Percentiles rank a stretch among this genome's conserved stretches.
Conservation (phyloP, 2,797 vertebrate genomes). For the Pelobates cultripes region DNA sequence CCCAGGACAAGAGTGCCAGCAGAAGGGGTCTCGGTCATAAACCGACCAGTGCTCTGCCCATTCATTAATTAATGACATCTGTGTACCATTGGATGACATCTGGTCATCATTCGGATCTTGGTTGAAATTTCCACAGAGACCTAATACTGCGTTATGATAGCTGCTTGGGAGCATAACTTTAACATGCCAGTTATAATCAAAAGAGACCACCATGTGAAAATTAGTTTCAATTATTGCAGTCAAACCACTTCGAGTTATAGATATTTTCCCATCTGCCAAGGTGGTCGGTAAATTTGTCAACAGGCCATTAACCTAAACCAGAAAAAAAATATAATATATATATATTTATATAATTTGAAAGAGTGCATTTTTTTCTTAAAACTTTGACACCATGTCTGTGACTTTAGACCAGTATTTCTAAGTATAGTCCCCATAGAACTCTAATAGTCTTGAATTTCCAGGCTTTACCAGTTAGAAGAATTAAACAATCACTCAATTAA, state of each 20-base stretch:
- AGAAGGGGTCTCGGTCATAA: conserved; percentile 7
- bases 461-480: no score
- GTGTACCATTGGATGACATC: conserved; percentile 57
- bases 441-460: no score
- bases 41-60: conserved; percentile 35
- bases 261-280: conserved; percentile 59
- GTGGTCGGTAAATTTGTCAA: conserved; percentile 67
- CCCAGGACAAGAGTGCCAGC: conserved; percentile 7
- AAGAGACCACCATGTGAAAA: conserved; percentile 69
- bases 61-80: conserved; percentile 23
- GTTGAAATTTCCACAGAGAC: conserved; percentile 79
- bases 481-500: no score
- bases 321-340: not conserved
- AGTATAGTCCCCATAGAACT: no score
- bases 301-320: conserved; percentile 66
- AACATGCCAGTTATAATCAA: conserved; percentile 67
- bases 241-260: conserved; percentile 59
- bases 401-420: no score
- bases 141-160: conserved; percentile 68
- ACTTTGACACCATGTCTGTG: no score
- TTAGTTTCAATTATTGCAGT: conserved; percentile 62
- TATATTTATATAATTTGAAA: no score
- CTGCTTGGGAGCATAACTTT: conserved; percentile 69
- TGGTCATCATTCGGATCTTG: conserved; percentile 65
- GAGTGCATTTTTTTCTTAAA: no score